Evolutionary conservation across 2,888 invertebrate genomes (phyloP), one percentile per base, ranked within the genome.

Genomic region (Apamea crenata): DNA sequence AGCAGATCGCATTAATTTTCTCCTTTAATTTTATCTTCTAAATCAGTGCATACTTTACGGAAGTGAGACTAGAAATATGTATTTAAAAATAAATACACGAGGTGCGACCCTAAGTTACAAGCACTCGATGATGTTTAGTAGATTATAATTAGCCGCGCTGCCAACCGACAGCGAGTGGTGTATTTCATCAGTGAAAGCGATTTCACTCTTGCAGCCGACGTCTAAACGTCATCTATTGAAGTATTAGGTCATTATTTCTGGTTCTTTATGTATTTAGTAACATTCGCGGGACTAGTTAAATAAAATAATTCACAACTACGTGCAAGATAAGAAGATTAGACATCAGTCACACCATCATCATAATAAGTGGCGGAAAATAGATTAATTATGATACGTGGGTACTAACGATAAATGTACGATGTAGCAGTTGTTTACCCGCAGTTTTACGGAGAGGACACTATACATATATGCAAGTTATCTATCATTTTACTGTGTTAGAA

Each of bases 121-220:
- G 93, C 94, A 94, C 95, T 95, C 95, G 95, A 95, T 96, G 96
- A 96, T 96, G 95, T 96, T 96, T 95, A 96, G 96, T 95, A 94
- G 96, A 96, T 96, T 97, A 97, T 97, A 97, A 97, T 96, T 97
- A 96, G 96, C 95, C 91, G 92, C 92, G 94, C 94, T 94, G 93
- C 94, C 93, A 93, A 94, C 93, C 92, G 92, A 90, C 88, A 86
- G 82, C 69, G 76, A 81, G 84, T 84, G 93, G 92, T 83, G 63
- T 88, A 93, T 91, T 91, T 90, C 67, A 93, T 69, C 77, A 86
- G 84, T 88, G 88, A 84, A 82, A 73, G 77, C 90, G 87, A 69
- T 72, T 73, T 74, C n/a, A 40, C 16, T 44, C 66, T 53, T 36
- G 29, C 7, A 50, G 18, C 67, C 16, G 25, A 71, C 18, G 25